A percentile compares a stretch with the other conserved stretches of the same genome.
These are phyloP conservation scores for Latrodectus hesperus DNA, from an alignment of 2,888 invertebrate genomes.

Conservation along the genomic window DNA sequence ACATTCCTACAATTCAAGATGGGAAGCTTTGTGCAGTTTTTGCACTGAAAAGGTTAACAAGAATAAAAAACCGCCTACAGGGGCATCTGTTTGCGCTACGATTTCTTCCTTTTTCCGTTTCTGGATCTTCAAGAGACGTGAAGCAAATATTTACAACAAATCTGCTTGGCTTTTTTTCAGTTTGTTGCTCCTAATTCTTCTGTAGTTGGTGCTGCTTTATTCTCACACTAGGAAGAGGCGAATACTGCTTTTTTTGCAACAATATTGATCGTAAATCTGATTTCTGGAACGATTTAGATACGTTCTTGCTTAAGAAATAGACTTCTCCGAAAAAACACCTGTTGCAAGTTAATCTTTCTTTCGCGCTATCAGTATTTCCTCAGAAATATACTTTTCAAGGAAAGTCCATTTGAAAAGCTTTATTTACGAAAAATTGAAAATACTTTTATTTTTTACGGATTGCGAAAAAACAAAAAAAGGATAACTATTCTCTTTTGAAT, in stretches of 20 bases:
- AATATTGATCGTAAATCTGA: constrained; percentile 53
- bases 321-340: constrained; percentile 36
- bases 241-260: constrained; percentile 12
- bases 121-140: not conserved
- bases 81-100: not conserved
- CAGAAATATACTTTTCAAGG: no score
- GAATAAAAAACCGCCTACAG: not conserved
- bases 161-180: constrained; percentile 28
- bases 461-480: no score
- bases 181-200: constrained; percentile 18
- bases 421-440: no score
- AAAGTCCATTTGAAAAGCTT: no score
- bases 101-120: not conserved
- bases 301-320: constrained; percentile 29
- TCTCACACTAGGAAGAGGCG: constrained; percentile 11
- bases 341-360: constrained; percentile 22
- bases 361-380: not conserved
- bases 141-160: constrained; percentile 53
- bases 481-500: no score
- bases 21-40: not conserved
- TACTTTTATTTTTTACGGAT: no score
- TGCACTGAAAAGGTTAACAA: not conserved
- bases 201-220: constrained; percentile 30
- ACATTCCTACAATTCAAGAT: not conserved
- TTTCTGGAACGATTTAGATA: constrained; percentile 48